Conservation (phyloP, 2,797 vertebrate species). For the Onychomys torridus region DNA sequence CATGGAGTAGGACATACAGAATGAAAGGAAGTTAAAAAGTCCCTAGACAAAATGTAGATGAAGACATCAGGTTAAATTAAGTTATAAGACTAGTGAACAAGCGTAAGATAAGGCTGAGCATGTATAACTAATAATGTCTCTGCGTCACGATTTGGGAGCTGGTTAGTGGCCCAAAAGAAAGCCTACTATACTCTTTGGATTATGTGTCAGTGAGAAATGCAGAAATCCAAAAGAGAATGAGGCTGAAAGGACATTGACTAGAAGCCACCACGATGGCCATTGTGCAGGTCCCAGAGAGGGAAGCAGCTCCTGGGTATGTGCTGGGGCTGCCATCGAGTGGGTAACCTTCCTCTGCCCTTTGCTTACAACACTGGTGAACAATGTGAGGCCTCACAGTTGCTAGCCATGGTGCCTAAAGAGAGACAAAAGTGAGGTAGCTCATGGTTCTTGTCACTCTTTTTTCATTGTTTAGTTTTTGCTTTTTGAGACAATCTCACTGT, state of each 20-base stretch:
- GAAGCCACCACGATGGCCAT: fast-evolving
- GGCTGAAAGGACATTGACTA: neutral
- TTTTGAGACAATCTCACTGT: neutral
- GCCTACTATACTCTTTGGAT: neutral
- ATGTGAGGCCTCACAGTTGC: neutral
- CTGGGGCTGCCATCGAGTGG: neutral
- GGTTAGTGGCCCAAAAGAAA: neutral
- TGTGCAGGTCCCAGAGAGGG: neutral
- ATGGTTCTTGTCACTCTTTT: neutral
- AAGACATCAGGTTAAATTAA: neutral
- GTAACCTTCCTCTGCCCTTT: neutral
- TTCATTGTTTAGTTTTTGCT: neutral
- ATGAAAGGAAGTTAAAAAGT: neutral
- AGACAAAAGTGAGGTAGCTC: neutral
- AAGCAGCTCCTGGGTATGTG: neutral
- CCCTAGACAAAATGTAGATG: neutral
- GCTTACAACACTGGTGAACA: neutral
- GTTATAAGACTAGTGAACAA: neutral
- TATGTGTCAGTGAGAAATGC: neutral
- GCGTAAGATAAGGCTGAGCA: neutral
- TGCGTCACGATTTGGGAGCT: neutral
- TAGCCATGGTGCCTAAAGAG: neutral
- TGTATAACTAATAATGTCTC: neutral
- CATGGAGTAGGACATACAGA: neutral
- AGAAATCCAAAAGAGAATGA: neutral